Base-by-base conservation (phyloP, 1,140 invertebrate genomes). In the Onthophagus taurus region DNA sequence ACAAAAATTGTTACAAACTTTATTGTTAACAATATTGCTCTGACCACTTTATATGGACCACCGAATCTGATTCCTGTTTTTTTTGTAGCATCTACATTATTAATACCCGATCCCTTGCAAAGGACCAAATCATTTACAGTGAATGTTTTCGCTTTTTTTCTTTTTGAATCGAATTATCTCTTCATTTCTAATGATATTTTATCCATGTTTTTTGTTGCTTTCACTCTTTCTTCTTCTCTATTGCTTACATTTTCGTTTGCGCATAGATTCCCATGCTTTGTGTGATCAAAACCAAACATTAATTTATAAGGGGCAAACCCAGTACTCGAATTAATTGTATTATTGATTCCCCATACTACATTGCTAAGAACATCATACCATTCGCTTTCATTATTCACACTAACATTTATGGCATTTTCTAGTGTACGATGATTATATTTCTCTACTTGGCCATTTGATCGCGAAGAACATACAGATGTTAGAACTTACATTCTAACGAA, bases 111-210 rank as follows among this genome's bases (percentile, higher is more conserved):
- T 23, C 43, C 33, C 4, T 6, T 3, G n/a, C 37, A 41, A 12
- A 46, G 11, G 9, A 46, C 24, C 29, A 46, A 46, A 41, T 46
- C 16, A 8, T 14, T 9, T 45, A 45, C 13, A 7, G 7, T 45
- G 26, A 41, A 45, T 39, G 39, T 45, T 7, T 33, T 45, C 5
- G 20, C 2, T 39, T 39, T 33, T 41, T 45, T 45, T 26, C 34
- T 31, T 42, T 45, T 45, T 42, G 11, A 38, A 42, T 45, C 20
- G 3, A 41, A 42, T 21, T 42, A 13, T 16, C 39, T 38, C 39
- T 45, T 45, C 42, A 44, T 44, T 44, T 44, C 36, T 17, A n/a
- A 17, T 35, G 16, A 12, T 44, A 35, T 9, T 41, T 35, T 35
- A 8, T 39, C 33, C 42, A 42, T 45, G 14, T 42, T 39, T 43